Base-by-base conservation (phyloP, 2,797 vertebrate genomes). In the Characodon lateralis region DNA sequence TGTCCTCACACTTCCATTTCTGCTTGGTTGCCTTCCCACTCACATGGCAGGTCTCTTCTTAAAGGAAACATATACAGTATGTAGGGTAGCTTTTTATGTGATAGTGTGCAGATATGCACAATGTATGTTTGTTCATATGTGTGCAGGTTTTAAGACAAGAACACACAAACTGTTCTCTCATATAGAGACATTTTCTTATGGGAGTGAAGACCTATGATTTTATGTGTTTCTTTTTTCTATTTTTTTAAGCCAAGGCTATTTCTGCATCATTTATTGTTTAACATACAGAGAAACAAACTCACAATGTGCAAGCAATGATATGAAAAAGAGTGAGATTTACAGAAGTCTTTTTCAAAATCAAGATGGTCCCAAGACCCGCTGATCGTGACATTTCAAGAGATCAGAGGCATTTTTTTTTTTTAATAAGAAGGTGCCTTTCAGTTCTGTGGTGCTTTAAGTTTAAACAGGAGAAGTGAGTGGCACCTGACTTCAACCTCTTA, bases 131-230 rank as follows among this genome's bases (percentile, higher is more conserved):
- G 20, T 39, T 12, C 22, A 41, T 43, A 35, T 82, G 86, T 85
- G 90, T 91, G 87, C 80, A 90, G 80, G 90, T 93, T 94, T 92
- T 90, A 91, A 93, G 76, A 87, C 68, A 39, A 83, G 85, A 89
- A 92, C 89, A 78, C 39, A 85, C 88, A 87, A 89, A 88, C 65
- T 48, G 63, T 69, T 82, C 41, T 35, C 70, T 89, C 78, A 80
- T 53, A 78, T 55, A 2, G 5, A 72, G 55, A 55, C 70, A 24
- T 71, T 71, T 53, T 68, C 53, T 72, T 84, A 90, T 92, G 78
- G 81, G 91, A 89, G 93, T 87, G 63, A 90, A 55, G 66, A 73
- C 87, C 83, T 35, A 50, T 56, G 74, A 80, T 68, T 16, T 85
- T 68, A 82, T 88, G 79, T 13, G 73, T 53, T 75, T 79, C 66